phyloP scores from a whole-genome alignment of 2,113 vertebrate species.

The Bos taurus region DNA sequence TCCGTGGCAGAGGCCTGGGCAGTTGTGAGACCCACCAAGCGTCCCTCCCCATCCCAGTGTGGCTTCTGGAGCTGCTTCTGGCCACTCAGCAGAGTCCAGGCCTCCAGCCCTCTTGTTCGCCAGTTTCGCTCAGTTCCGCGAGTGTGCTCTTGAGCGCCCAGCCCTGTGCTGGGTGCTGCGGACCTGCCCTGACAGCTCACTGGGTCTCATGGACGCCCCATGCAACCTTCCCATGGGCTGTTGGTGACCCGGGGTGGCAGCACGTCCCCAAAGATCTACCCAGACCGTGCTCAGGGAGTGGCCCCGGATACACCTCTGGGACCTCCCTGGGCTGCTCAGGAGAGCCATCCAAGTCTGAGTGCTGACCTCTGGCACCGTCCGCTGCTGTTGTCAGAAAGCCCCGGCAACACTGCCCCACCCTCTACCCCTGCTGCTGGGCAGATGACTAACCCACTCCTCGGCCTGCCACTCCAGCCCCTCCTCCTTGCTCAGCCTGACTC shows the following conservation, averaged over 20 bases:
- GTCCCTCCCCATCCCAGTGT: too few relatives aligned
- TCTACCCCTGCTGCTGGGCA: neutral
- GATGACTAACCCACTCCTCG: neutral
- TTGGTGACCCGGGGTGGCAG: rapidly evolving
- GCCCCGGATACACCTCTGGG: neutral
- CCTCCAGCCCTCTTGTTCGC: too few relatives aligned
- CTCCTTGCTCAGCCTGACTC: neutral
- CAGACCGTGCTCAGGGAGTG: neutral
- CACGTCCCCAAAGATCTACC: neutral
- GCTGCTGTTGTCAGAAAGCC: neutral
- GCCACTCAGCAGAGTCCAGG: neutral
- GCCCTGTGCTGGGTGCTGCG: neutral
- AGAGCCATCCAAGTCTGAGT: neutral
- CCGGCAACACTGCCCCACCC: neutral
- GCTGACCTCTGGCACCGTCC: neutral
- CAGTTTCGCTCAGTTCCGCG: neutral
- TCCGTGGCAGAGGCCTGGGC: neutral
- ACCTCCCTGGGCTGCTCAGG: too few relatives aligned
- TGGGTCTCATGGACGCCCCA: rapidly evolving
- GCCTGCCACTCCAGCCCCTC: neutral
- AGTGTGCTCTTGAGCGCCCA: neutral
- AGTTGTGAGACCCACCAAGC: rapidly evolving
- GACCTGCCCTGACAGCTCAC: neutral
- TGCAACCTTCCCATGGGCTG: neutral
- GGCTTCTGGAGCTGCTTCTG: neutral